These are phyloP conservation scores for Tachysurus vachellii DNA, from an alignment of 2,113 vertebrate species.

Conservation along the genomic window DNA sequence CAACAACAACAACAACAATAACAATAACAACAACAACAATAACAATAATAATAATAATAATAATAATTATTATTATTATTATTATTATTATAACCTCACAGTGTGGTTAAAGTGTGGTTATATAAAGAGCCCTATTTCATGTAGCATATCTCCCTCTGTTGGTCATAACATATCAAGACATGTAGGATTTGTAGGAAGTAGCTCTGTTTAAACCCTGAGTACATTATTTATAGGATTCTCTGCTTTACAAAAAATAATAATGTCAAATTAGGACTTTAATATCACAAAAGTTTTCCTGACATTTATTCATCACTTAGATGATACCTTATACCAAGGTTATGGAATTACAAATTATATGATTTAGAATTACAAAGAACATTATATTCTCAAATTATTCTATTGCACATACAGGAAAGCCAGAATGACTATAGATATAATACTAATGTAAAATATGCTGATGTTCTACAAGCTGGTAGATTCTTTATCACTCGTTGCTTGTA, in stretches of 20 bases:
- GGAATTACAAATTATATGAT: too few species aligned
- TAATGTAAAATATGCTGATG: background rate
- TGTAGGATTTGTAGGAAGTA: background rate
- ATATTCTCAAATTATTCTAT: background rate
- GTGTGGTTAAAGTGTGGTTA: too few species aligned
- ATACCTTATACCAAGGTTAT: too few species aligned
- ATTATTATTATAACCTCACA: too few species aligned
- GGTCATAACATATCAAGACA: background rate
- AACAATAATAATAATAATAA: too few species aligned
- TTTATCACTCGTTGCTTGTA: background rate
- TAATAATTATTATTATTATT: too few species aligned
- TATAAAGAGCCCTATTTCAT: too few species aligned
- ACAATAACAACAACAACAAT: too few species aligned
- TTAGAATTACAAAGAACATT: too few species aligned
- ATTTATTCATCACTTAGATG: background rate
- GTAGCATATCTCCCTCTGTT: slow-evolving; percentile 34
- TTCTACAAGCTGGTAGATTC: background rate
- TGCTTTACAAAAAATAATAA: background rate
- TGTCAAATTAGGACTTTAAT: background rate
- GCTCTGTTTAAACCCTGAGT: background rate
- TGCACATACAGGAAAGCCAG: background rate
- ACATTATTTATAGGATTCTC: too few species aligned
- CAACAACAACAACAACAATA: too few species aligned
- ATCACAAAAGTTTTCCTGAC: background rate
- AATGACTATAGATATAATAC: background rate